These are phyloP conservation scores for Periophthalmus modestus DNA, from an alignment of 2,113 vertebrate species.

Conservation along the genomic window DNA sequence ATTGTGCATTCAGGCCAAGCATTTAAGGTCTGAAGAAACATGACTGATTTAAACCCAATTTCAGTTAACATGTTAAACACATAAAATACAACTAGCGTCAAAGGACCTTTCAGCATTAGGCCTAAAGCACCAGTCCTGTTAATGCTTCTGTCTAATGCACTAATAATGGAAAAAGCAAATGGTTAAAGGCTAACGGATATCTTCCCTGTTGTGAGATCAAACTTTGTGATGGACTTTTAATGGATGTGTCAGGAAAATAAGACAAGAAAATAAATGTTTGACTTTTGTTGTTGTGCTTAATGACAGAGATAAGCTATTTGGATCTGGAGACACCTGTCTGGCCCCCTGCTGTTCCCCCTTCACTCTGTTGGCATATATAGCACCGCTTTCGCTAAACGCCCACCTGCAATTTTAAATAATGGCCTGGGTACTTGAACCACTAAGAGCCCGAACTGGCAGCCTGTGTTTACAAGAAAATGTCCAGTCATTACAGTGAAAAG, in stretches of 20 bases:
- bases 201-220: neutral
- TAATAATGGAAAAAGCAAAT: too few relatives aligned
- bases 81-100: too few relatives aligned
- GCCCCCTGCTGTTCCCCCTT: neutral
- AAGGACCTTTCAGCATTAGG: too few relatives aligned
- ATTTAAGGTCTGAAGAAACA: too few relatives aligned
- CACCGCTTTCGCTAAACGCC: neutral
- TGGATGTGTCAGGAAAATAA: neutral
- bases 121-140: too few relatives aligned
- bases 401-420: slow-evolving; percentile 21
- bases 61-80: too few relatives aligned
- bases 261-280: neutral
- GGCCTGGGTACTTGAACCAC: slow-evolving; percentile 4
- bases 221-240: neutral
- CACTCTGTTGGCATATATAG: neutral
- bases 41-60: too few relatives aligned
- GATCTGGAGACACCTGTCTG: neutral
- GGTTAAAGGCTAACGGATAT: neutral
- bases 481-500: neutral
- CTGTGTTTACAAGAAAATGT: slow-evolving; percentile 6
- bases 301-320: neutral
- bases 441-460: slow-evolving; percentile 1
- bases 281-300: neutral
- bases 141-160: too few relatives aligned
- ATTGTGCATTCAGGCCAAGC: too few relatives aligned